A percentile compares a stretch with the other conserved stretches of the same genome.
Evolutionary conservation across 2,113 vertebrate genomes (phyloP).

Genomic region (Corythaixoides concolor): DNA sequence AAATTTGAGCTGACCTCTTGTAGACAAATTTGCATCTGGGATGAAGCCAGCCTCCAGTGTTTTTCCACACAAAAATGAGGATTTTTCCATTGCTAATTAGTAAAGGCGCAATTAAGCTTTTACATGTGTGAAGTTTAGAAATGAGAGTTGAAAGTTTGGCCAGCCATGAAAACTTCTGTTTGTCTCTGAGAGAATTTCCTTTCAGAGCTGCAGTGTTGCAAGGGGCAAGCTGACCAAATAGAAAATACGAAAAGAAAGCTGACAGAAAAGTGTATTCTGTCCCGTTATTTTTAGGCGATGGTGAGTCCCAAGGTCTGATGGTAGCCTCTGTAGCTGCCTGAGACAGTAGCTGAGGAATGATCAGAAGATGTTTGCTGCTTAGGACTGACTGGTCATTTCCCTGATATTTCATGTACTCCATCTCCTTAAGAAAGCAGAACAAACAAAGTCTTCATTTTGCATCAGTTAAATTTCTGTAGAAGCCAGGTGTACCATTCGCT

Average conservation of each 20-base stretch:
- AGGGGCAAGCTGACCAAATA: not conserved
- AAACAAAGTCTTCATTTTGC: not conserved
- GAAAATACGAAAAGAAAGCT: not conserved
- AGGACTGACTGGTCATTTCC: not conserved
- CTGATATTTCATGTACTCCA: not conserved
- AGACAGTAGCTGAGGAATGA: not conserved
- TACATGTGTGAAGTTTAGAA: not conserved
- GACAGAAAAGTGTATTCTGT: not conserved
- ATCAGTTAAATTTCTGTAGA: not conserved
- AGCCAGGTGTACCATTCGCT: not conserved
- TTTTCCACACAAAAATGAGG: constrained; percentile 26
- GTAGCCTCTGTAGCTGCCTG: not conserved
- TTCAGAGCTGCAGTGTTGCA: not conserved
- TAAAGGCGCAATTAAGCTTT: constrained; percentile 34
- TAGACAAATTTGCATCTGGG: constrained; percentile 24
- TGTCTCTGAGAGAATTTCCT: not conserved
- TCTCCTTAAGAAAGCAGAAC: not conserved
- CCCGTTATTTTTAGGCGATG: not conserved
- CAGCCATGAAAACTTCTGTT: constrained; percentile 15
- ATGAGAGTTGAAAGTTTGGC: constrained; percentile 35
- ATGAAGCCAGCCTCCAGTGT: not conserved
- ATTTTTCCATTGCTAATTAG: constrained; percentile 38
- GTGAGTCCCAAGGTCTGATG: not conserved
- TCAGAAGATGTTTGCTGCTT: not conserved
- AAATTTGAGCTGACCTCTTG: not conserved